Percentiles rank a stretch among this genome's conserved stretches.
phyloP scores from a whole-genome alignment of 2,797 vertebrate species.

The Catharus ustulatus region DNA sequence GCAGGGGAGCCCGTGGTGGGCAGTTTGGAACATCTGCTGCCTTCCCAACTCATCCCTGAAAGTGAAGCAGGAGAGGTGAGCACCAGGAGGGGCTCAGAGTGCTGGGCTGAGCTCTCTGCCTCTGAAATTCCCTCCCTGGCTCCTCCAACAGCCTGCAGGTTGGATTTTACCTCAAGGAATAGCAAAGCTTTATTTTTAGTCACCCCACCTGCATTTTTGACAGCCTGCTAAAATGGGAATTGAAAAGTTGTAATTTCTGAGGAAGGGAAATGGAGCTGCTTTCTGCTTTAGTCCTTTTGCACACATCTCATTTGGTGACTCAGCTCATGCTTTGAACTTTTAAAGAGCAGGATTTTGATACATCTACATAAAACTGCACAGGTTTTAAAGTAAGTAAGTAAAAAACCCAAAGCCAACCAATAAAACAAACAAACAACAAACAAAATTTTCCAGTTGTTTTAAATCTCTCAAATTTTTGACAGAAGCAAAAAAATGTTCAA shows the following conservation, averaged over 20 bases:
- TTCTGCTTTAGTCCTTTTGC: neutral
- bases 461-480: neutral
- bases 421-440: neutral
- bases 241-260: neutral
- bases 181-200: neutral
- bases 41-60: too few relatives aligned
- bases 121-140: neutral
- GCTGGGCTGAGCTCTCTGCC: too few relatives aligned
- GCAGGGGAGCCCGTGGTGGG: too few relatives aligned
- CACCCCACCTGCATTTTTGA: neutral
- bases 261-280: neutral
- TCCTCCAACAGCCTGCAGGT: neutral
- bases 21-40: too few relatives aligned
- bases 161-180: neutral
- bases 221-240: neutral
- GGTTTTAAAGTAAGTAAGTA: neutral
- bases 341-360: neutral
- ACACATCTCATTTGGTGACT: neutral
- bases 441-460: accelerated
- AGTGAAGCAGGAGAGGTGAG: too few relatives aligned
- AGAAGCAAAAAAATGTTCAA: accelerated
- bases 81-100: too few relatives aligned
- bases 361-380: neutral
- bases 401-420: neutral
- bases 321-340: neutral